These are phyloP conservation scores for Seriola dumerili DNA, from an alignment of 2,113 vertebrate species.

Conservation along the genomic window DNA sequence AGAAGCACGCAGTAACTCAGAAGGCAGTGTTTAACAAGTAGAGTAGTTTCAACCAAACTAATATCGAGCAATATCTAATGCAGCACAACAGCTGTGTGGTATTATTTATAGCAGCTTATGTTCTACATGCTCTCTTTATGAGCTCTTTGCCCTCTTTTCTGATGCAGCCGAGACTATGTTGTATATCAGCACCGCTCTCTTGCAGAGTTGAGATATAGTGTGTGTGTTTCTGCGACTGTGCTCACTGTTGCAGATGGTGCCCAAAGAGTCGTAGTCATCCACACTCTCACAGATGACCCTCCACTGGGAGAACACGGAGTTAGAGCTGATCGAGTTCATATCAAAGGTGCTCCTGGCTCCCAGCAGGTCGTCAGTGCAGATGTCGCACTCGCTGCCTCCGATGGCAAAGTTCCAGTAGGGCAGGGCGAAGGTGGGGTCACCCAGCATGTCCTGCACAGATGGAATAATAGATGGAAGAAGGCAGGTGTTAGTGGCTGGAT, in stretches of 20 bases:
- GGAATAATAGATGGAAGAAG: not conserved
- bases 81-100: constrained; percentile 76
- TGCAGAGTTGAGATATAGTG: not conserved
- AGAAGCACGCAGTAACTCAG: constrained; percentile 8
- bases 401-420: constrained; percentile 99
- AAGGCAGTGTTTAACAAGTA: constrained; percentile 32
- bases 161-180: constrained; percentile 55
- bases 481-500: not conserved
- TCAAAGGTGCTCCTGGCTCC: constrained; percentile 93
- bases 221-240: constrained; percentile 1
- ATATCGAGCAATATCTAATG: constrained; percentile 55
- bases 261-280: constrained; percentile 93
- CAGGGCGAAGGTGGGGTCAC: constrained; percentile 90
- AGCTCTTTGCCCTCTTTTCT: constrained; percentile 78
- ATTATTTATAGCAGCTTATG: constrained; percentile 79
- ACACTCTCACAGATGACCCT: constrained; percentile 91
- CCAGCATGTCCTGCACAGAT: constrained; percentile 89
- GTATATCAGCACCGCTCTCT: constrained; percentile 39
- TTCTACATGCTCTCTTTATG: constrained; percentile 75
- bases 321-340: constrained; percentile 88
- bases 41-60: constrained; percentile 64
- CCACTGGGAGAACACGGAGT: constrained; percentile 95
- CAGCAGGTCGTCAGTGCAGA: constrained; percentile 94
- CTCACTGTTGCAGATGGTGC: constrained; percentile 98
- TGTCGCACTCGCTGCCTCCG: constrained; percentile 91